Conservation (phyloP, 2,888 invertebrate genomes). For the Dynastes hyllus region DNA sequence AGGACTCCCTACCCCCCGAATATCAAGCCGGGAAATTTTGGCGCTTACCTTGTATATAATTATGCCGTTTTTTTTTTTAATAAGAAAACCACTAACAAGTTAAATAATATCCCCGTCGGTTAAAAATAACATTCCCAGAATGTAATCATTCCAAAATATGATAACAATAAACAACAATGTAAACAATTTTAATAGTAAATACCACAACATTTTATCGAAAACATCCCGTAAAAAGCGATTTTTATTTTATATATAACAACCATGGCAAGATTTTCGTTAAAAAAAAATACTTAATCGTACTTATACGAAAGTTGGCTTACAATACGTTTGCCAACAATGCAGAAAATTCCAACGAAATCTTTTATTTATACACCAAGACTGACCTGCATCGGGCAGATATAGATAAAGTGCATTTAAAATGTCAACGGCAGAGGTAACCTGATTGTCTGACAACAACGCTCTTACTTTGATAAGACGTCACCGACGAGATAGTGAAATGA, state of each 20-base stretch:
- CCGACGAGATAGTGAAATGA: conserved; percentile 24
- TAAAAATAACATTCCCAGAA: too few species aligned
- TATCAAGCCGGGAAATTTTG: too few species aligned
- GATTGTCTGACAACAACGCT: background rate
- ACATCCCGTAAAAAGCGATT: background rate
- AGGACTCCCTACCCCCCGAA: too few species aligned
- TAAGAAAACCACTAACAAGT: too few species aligned
- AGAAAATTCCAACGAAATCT: conserved; percentile 16
- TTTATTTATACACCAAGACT: conserved; percentile 19
- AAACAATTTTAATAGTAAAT: background rate
- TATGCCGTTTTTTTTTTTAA: too few species aligned
- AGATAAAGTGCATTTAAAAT: conserved; percentile 18
- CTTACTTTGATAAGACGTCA: conserved; percentile 22
- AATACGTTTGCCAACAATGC: conserved; percentile 28
- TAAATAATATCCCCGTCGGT: too few species aligned
- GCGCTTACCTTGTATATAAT: too few species aligned
- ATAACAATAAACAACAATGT: background rate
- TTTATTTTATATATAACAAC: background rate
- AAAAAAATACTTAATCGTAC: conserved; percentile 14
- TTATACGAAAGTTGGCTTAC: background rate
- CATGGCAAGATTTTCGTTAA: background rate
- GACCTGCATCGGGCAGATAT: conserved; percentile 5
- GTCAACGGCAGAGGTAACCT: conserved; percentile 14
- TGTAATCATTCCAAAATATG: background rate
- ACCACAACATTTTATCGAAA: background rate